Percentiles rank a stretch among this genome's conserved stretches.
Conservation (phyloP, 2,888 invertebrate genomes). For the Dasypogon diadema region DNA sequence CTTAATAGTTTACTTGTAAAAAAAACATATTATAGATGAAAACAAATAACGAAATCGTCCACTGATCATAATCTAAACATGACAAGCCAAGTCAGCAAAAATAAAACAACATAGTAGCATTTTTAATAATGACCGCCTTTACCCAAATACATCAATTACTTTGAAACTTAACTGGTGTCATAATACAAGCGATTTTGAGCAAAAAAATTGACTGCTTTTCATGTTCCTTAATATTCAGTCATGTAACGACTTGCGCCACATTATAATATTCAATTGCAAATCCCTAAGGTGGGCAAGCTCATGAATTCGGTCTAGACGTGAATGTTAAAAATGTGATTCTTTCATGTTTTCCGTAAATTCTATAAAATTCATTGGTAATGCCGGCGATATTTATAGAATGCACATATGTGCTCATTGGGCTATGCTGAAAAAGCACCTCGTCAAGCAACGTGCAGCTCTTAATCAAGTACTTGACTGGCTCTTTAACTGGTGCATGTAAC, state of each 20-base stretch:
- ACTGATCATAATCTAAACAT: too few relatives aligned
- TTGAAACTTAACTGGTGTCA: not conserved
- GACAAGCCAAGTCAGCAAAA: too few relatives aligned
- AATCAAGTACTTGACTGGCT: constrained; percentile 27
- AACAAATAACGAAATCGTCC: too few relatives aligned
- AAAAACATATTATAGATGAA: too few relatives aligned
- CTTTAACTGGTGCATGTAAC: constrained; percentile 21
- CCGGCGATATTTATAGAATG: not conserved
- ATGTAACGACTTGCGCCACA: not conserved
- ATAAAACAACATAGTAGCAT: too few relatives aligned
- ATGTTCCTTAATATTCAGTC: constrained; percentile 5
- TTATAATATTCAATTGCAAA: constrained; percentile 32
- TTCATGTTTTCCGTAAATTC: constrained; percentile 23
- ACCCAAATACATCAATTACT: too few relatives aligned
- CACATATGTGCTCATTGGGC: not conserved
- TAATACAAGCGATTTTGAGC: not conserved
- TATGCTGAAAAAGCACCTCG: constrained; percentile 10
- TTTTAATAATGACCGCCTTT: too few relatives aligned
- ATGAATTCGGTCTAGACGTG: not conserved
- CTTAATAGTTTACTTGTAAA: too few relatives aligned
- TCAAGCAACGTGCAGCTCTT: not conserved
- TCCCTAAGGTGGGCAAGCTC: not conserved
- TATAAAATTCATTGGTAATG: constrained; percentile 17
- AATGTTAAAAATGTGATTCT: constrained; percentile 35
- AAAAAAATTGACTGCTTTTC: not conserved